These are phyloP conservation scores for Anthrax anthrax DNA, from an alignment of 2,888 invertebrate genomes.

Conservation along the genomic window DNA sequence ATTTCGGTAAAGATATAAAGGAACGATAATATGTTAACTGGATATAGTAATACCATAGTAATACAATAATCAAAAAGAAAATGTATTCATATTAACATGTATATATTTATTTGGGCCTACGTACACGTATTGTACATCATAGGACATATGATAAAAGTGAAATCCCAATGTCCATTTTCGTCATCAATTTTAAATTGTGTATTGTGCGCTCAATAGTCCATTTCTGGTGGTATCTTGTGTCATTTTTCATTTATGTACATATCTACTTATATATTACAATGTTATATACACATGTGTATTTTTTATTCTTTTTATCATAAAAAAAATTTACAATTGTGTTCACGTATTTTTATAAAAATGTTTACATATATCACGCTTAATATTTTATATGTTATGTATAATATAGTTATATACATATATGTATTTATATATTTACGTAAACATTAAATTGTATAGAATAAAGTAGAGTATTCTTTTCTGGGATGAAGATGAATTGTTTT, in stretches of 20 bases:
- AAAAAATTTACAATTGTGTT: too few relatives aligned
- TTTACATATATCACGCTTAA: too few relatives aligned
- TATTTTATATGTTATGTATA: too few relatives aligned
- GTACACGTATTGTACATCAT: too few relatives aligned
- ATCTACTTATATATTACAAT: too few relatives aligned
- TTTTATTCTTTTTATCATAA: too few relatives aligned
- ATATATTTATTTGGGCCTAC: too few relatives aligned
- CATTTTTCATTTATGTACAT: neutral
- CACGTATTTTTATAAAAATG: too few relatives aligned
- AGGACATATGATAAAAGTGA: conserved; percentile 3
- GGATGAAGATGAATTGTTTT: too few relatives aligned
- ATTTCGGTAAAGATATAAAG: neutral
- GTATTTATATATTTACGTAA: neutral
- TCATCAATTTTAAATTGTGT: conserved; percentile 1
- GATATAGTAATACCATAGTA: too few relatives aligned
- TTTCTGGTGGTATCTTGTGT: neutral
- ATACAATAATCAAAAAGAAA: neutral
- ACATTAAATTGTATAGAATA: neutral
- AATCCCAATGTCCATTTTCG: conserved; percentile 9
- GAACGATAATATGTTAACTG: neutral
- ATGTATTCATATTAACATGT: neutral
- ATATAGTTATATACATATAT: neutral
- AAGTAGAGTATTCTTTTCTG: neutral
- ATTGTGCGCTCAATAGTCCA: neutral
- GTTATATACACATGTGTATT: too few relatives aligned